Evolutionary conservation across 2,888 invertebrate genomes (phyloP).

Genomic region (Nysson spinosus): DNA sequence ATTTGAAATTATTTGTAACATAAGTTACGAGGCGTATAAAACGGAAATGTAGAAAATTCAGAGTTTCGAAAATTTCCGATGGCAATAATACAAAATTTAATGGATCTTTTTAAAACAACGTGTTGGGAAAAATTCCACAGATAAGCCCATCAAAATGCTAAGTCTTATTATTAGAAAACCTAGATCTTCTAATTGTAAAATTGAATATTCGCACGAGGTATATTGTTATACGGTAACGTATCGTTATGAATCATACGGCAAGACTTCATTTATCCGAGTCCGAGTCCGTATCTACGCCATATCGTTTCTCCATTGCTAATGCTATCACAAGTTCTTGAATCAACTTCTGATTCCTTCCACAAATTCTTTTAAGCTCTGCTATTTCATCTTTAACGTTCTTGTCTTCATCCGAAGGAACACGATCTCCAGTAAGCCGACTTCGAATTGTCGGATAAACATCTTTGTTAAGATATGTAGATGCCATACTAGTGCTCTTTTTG

Average conservation of each 20-base stretch:
- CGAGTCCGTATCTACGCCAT: conserved; percentile 31
- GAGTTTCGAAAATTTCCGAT: no score
- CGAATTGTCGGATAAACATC: conserved; percentile 56
- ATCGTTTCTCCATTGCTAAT: conserved; percentile 47
- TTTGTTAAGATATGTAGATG: conserved; percentile 58
- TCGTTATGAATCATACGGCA: conserved; percentile 4
- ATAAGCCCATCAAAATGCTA: no score
- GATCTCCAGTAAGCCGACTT: conserved; percentile 44
- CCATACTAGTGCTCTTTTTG: conserved; percentile 62
- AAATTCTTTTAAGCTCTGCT: conserved; percentile 65
- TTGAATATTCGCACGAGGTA: no score
- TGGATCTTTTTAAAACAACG: no score
- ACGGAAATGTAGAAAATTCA: no score
- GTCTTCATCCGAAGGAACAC: conserved; percentile 40
- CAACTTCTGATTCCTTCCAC: conserved; percentile 68
- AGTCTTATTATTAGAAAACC: no score
- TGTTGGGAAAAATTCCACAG: no score
- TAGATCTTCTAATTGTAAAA: no score
- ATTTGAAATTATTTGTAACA: no score
- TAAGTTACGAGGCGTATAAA: no score
- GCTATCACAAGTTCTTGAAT: conserved; percentile 65
- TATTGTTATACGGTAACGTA: not conserved
- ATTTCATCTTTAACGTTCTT: conserved; percentile 64
- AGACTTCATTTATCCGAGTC: conserved; percentile 36
- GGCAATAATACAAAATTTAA: no score